Base-by-base conservation (phyloP, 2,888 invertebrate species). In the Calameuta pallipes region DNA sequence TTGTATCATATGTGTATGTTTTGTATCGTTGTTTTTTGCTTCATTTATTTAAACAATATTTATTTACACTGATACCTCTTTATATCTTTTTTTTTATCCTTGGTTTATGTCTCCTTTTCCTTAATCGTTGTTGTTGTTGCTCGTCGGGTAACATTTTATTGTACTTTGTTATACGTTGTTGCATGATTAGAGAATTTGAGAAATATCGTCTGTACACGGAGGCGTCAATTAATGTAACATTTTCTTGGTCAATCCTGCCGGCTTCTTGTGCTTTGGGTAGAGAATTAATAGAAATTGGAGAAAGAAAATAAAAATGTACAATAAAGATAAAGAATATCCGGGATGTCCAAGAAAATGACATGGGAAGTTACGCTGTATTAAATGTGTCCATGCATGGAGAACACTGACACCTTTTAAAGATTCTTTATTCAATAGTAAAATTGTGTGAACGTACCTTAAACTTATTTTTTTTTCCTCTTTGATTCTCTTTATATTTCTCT, bases 401-500 rank as follows among this genome's bases (percentile, higher is more conserved):
- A 41, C 41, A 41, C 41, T 41, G 41, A 41, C 4, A 41, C 15
- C 15, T 15, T 15, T 41, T 15, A 41, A 41, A 15, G 41, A 15
- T 15, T 41, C 15, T 41, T 41, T 6, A 41, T 6, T 41, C 2
- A 1, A 15, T 41, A 6, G 15, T 6, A 41, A 15, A 41, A 15
- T 41, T 41, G 15, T 15, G 41, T 15, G 41, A 41, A 41, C 41
- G 41, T 41, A 41, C 41, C 41, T 41, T 41, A 41, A 41, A 41
- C 15, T 41, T 41, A 4, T 15, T 15, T 74, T 74, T 74, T 9
- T 4, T 11, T 30, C 13, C 36, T 35, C 12, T 74, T 34, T 33
- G n/a, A 34, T 74, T 77, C 75, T 78, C 76, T 80, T 75, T 75
- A 69, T 56, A 71, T 37, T 78, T 75, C 36, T 75, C 69, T 36